Percentiles rank a stretch among this genome's conserved stretches.
Evolutionary conservation across 53 echinoderm and acorn worm species (phyloP).

Genomic region (Holothuria scabra): DNA sequence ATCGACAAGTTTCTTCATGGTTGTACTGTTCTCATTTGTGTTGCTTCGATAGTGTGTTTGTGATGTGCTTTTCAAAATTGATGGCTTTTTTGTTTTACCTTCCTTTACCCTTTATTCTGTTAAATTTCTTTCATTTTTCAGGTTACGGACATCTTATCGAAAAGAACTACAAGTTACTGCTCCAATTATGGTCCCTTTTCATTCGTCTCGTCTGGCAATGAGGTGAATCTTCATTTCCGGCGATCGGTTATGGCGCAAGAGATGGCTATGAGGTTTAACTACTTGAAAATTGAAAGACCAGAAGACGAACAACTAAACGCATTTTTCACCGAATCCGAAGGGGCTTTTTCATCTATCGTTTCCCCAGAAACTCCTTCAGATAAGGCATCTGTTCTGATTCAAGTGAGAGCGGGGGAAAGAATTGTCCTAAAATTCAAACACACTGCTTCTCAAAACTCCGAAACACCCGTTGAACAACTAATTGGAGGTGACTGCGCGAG

Average conservation of each 20-base stretch:
- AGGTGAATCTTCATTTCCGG: not conserved
- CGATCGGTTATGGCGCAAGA: not conserved
- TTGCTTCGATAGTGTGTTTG: too few species aligned
- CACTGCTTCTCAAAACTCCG: too few species aligned
- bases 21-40: too few species aligned
- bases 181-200: not conserved
- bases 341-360: not conserved
- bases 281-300: not conserved
- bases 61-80: too few species aligned
- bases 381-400: not conserved
- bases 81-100: too few species aligned
- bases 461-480: too few species aligned
- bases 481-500: too few species aligned
- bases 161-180: not conserved
- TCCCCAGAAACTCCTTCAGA: not conserved
- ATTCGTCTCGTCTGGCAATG: not conserved
- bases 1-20: too few species aligned
- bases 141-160: not conserved
- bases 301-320: not conserved
- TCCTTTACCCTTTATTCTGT: too few species aligned
- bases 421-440: slow-evolving; percentile 19
- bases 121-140: not conserved
- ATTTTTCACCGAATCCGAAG: not conserved
- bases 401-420: not conserved
- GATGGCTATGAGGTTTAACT: not conserved